Evolutionary conservation across 53 echinoderm and acorn worm species (phyloP), one percentile per base, ranked within the genome.

Genomic region (Echinarachnius parma): DNA sequence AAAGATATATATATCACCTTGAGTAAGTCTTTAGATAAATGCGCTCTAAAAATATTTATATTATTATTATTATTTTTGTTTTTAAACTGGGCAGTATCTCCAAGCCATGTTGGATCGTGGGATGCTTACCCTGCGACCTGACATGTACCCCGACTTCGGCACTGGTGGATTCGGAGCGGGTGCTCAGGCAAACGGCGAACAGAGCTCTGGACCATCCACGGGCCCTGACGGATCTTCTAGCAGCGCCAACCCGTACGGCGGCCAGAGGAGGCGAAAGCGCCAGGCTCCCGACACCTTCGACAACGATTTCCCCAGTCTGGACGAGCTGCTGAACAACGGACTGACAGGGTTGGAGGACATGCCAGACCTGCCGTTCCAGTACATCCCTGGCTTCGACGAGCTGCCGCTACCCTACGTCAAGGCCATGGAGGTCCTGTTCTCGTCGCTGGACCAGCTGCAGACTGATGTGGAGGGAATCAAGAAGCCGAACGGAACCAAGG

Each of bases 61-160:
- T n/a, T n/a, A n/a, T n/a, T n/a, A n/a, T n/a, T n/a, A n/a, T n/a
- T n/a, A n/a, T n/a, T n/a, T n/a, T n/a, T n/a, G n/a, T n/a, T n/a
- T n/a, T n/a, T n/a, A n/a, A n/a, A n/a, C n/a, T n/a, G n/a, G n/a
- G n/a, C 47, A 92, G 92, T 82, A 89, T 47, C 78, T 93, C 18
- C 93, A 93, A 89, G 82, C 89, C 29, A 57, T 93, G 61, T 53
- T 93, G 14, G 83, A 81, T 48, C 75, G 83, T 48, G 93, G 93
- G 5, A 67, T 83, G 44, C 62, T 93, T 26, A 83, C 79, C 16
- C 68, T 89, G 48, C 66, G 86, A 19, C 86, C 80, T 11, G 85
- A 86, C 24, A 66, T 82, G 3, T 75, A 79, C 76, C 88, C 86
- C 31, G 71, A 75, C 28, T 72, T 82, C 57, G 21, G 13, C 5